Evolutionary conservation across 1,140 invertebrate genomes (phyloP), one percentile per base, ranked within the genome.

Genomic region (Neodiprion lecontei): DNA sequence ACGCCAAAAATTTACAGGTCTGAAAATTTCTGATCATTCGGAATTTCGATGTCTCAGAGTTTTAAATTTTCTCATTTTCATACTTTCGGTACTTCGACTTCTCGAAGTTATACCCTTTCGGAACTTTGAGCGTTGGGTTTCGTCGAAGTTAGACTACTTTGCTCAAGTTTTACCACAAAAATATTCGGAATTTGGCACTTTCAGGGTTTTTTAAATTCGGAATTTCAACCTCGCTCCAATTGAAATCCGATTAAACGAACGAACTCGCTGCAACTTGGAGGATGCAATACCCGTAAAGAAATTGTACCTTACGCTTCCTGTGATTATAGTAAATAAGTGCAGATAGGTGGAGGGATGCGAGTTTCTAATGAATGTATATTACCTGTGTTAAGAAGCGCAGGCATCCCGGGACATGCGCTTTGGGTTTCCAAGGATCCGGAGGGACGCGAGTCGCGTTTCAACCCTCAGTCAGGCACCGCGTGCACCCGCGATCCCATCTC

Each of bases 401-500:
- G 21, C 40, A 17, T 14, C 21, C 23, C 48, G 48, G 9, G 70
- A 79, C 81, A 80, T 83, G 81, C 81, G 81, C 81, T 74, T 75
- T 83, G 77, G 75, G 48, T 12, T 48, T 17, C 9, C n/a, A 79
- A 83, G 80, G 76, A 77, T 76, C 76, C 76, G 72, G 74, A 79
- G 80, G 80, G 79, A 76, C 76, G 80, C 77, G 23, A 17, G 8
- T 17, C 12, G 76, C 75, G 76, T 79, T 82, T 82, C 79, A 84
- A 80, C 82, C 83, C 84, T 83, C 79, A 87, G 86, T 87, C 83
- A 83, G 77, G 79, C 84, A 84, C 83, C 85, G 86, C 86, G 86
- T 87, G 84, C 84, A 84, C 82, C 80, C 82, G 80, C 78, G 82
- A 79, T 73, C 80, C 78, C 79, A 81, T 67, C 79, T 76, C 50